A percentile compares a stretch with the other conserved stretches of the same genome.
Evolutionary conservation across 2,888 invertebrate species (phyloP).

Genomic region (Odontocolon sp.): DNA sequence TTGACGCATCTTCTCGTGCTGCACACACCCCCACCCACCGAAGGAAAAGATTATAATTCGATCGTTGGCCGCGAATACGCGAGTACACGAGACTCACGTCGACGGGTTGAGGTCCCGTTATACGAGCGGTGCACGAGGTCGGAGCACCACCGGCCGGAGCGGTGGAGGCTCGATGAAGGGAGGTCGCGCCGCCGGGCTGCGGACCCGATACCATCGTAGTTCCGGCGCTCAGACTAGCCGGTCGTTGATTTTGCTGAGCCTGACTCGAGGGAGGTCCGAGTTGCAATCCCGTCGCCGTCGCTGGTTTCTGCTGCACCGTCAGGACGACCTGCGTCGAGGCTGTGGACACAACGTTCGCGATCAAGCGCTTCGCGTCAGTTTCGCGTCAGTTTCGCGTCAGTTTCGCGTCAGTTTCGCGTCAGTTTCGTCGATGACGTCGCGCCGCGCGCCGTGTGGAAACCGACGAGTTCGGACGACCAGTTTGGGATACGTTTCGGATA

Average conservation of each 20-base stretch:
- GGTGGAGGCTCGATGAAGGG: slow-evolving; percentile 78
- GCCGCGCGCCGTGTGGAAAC: too few species aligned
- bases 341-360: slow-evolving; percentile 79
- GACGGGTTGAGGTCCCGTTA: slow-evolving; percentile 93
- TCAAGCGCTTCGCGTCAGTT: too few species aligned
- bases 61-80: too few species aligned
- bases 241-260: slow-evolving; percentile 81
- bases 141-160: slow-evolving; percentile 82
- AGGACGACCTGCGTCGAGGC: slow-evolving; percentile 87
- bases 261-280: slow-evolving; percentile 79
- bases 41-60: too few species aligned
- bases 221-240: slow-evolving; percentile 78
- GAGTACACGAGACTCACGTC: slow-evolving; percentile 95
- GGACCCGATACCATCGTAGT: slow-evolving; percentile 74
- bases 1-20: slow-evolving; percentile 93
- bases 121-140: slow-evolving; percentile 83
- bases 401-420: too few species aligned
- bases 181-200: slow-evolving; percentile 76
- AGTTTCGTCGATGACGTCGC: too few species aligned
- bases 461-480: too few species aligned
- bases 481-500: slow-evolving; percentile 25
- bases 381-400: too few species aligned
- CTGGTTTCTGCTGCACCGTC: slow-evolving; percentile 85
- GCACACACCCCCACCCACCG: too few species aligned
- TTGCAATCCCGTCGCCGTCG: slow-evolving; percentile 72